Evolutionary conservation across 2,113 vertebrate species (phyloP), one percentile per base, ranked within the genome.

Genomic region (Tyrannus savana): DNA sequence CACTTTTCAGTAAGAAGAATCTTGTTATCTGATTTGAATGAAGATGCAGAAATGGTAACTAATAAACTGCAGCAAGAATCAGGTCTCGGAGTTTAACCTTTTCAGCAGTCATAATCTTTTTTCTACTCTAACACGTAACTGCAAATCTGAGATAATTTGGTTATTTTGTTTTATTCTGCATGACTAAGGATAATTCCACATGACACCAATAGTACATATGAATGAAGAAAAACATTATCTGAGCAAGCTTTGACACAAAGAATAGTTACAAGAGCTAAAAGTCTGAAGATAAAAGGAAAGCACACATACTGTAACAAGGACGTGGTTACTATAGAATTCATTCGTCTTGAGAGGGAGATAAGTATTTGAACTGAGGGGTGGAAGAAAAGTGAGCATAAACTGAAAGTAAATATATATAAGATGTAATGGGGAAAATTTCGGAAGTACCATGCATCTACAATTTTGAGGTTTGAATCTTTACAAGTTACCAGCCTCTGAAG

Each of bases 121-220:
- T 52, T 53, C 25, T 16, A 19, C n/a, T 73, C 25, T 67, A 85
- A 41, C 3, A 28, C 0, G 0, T 47, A 46, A 46, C 4, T 66
- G 24, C 52, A 74, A 68, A 86, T 42, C 11, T 33, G 31, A 28
- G 24, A 37, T 33, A 21, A 56, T 19, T 41, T 41, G 39, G 39
- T 15, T 19, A 39, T 62, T 62, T 62, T 12, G 19, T 50, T 44
- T 50, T 42, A 42, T 49, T 62, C 31, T 68, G 14, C 22, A 25
- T 62, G 22, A 28, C 5, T 37, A 35, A 73, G 50, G 9, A 33
- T 53, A 63, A 59, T 81, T 25, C 18, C 19, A 44, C 5, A 7
- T 60, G 31, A 52, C 15, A 53, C 8, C 30, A 42, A 24, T 12
- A 56, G 10, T 42, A 39, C 4, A 19, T 39, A 31, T 17, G 21